A percentile compares a stretch with the other conserved stretches of the same genome.
These are phyloP conservation scores for Lordiphosa andalusiaca DNA, from an alignment of 2,888 invertebrate species.

Conservation along the genomic window DNA sequence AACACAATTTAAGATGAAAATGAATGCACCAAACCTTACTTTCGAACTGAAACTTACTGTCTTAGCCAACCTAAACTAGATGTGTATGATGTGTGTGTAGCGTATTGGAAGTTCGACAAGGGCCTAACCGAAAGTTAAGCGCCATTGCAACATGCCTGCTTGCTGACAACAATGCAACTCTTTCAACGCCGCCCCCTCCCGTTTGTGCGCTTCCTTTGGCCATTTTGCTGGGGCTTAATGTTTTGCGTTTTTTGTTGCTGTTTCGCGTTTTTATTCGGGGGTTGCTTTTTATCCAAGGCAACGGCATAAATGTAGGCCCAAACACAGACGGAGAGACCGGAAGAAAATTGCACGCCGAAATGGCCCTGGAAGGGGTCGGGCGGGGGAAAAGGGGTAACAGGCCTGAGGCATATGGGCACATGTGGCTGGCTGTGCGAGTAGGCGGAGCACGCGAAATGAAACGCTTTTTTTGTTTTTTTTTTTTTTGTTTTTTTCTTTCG, in stretches of 20 bases:
- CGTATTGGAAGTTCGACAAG: slow-evolving; percentile 41
- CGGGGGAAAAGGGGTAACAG: slow-evolving; percentile 15
- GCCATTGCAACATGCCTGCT: slow-evolving; percentile 53
- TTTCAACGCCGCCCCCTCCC: slow-evolving; percentile 32
- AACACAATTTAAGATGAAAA: no score
- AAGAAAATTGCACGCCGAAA: slow-evolving; percentile 57
- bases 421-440: slow-evolving; percentile 55
- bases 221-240: slow-evolving; percentile 43
- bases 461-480: slow-evolving; percentile 39
- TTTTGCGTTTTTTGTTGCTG: slow-evolving; percentile 49
- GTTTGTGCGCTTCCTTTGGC: slow-evolving; percentile 32
- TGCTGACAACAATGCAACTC: slow-evolving; percentile 70
- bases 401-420: slow-evolving; percentile 27
- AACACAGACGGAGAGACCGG: slow-evolving; percentile 42
- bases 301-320: slow-evolving; percentile 33
- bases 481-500: slow-evolving; percentile 22
- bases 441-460: slow-evolving; percentile 71
- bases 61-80: no score
- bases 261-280: neutral
- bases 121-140: slow-evolving; percentile 58
- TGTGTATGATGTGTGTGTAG: no score
- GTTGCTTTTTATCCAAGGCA: slow-evolving; percentile 9
- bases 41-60: no score
- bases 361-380: slow-evolving; percentile 10
- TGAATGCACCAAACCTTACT: no score